These are phyloP conservation scores for Squalus acanthias DNA, from an alignment of 2,797 vertebrate species.

Conservation along the genomic window DNA sequence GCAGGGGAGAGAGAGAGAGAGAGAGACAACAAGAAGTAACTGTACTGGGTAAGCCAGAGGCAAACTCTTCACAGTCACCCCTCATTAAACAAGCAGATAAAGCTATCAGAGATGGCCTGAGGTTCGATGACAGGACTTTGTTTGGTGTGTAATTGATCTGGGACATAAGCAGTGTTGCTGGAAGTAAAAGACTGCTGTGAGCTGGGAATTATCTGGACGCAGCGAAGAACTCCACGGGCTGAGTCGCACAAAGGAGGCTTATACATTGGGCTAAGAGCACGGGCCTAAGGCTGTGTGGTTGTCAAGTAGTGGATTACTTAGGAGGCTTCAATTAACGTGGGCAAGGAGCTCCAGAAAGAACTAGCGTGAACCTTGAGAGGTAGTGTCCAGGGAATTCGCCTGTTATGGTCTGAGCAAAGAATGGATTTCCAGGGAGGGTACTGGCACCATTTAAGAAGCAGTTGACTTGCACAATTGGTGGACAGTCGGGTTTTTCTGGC, in stretches of 20 bases:
- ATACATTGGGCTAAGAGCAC: neutral
- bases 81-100: neutral
- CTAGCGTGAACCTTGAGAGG: neutral
- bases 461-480: neutral
- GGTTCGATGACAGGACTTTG: neutral
- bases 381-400: neutral
- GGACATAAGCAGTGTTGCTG: neutral
- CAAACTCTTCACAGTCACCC: neutral
- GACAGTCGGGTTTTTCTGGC: neutral
- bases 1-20: slow-evolving; percentile 7
- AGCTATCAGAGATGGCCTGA: neutral
- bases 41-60: slow-evolving; percentile 32
- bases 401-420: neutral
- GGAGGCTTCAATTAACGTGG: neutral
- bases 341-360: neutral
- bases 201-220: neutral
- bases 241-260: neutral
- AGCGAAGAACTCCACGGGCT: too few species aligned
- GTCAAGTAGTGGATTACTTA: neutral
- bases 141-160: neutral
- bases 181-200: neutral
- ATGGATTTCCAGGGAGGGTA: neutral
- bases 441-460: neutral
- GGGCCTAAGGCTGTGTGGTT: neutral
- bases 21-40: slow-evolving; percentile 37